Conservation (phyloP, 2,797 vertebrate species). For the Glyptemys insculpta region DNA sequence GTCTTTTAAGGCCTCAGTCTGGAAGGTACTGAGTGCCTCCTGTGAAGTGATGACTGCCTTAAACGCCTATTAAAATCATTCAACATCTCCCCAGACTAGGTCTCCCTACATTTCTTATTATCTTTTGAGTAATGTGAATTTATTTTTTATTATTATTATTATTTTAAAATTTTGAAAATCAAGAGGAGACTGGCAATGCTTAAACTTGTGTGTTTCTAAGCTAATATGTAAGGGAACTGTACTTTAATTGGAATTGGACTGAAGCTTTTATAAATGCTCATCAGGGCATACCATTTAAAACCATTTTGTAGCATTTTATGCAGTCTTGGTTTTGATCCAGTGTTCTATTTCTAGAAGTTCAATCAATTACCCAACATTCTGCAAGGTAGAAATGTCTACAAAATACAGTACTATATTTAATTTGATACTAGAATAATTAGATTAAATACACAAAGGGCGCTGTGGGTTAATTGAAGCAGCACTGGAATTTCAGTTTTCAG, state of each 20-base stretch:
- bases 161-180: not conserved
- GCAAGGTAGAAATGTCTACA: constrained; percentile 12
- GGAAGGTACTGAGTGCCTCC: not conserved
- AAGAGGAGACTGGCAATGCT: constrained; percentile 19
- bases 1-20: not conserved
- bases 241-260: constrained; percentile 6
- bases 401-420: constrained; percentile 44
- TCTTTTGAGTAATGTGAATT: not conserved
- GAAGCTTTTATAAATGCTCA: not conserved
- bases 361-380: not conserved
- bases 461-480: constrained; percentile 48
- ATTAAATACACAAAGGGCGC: constrained; percentile 54
- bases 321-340: not conserved
- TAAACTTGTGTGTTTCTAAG: constrained; percentile 8
- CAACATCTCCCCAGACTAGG: not conserved
- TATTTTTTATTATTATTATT: not conserved
- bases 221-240: not conserved
- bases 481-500: constrained; percentile 35
- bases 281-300: not conserved
- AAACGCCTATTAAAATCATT: not conserved
- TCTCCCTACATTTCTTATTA: not conserved
- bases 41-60: not conserved
- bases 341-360: constrained; percentile 24
- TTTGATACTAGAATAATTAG: constrained; percentile 37
- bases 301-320: constrained; percentile 29